Percentiles rank a stretch among this genome's conserved stretches.
Conservation (phyloP, 2,888 invertebrate species). For the Lymantria dispar region DNA sequence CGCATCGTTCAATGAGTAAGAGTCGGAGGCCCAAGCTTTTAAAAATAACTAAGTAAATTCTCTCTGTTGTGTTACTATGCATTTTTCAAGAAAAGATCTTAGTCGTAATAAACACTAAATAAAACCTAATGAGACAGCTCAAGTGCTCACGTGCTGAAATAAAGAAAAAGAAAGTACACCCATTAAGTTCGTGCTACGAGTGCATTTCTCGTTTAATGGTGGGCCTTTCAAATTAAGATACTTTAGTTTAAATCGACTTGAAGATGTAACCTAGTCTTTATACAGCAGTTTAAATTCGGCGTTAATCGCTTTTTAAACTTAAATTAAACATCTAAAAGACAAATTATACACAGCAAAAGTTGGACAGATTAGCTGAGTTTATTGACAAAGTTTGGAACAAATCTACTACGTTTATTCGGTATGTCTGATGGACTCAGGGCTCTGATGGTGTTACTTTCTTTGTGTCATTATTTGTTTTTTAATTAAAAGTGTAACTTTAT, state of each 20-base stretch:
- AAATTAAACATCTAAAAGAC: constrained; percentile 24
- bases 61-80: too few species aligned
- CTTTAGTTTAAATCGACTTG: constrained; percentile 13
- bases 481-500: too few species aligned
- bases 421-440: neutral
- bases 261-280: constrained; percentile 8
- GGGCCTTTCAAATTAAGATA: constrained; percentile 22
- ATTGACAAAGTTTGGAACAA: constrained; percentile 7
- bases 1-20: too few species aligned
- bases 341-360: constrained; percentile 22
- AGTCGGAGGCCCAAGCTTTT: too few species aligned
- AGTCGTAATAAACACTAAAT: constrained; percentile 2
- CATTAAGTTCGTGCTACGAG: constrained; percentile 20
- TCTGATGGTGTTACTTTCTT: neutral
- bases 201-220: constrained; percentile 19
- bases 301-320: constrained; percentile 33
- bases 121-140: constrained; percentile 5
- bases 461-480: too few species aligned
- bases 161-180: constrained; percentile 12
- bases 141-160: constrained; percentile 6
- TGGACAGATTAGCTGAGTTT: constrained; percentile 12
- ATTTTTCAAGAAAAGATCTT: neutral
- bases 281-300: constrained; percentile 21
- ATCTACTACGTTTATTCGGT: constrained; percentile 1
- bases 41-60: too few species aligned